Conservation (phyloP, 2,797 vertebrate species). For the Spinibarbus caldwelli region DNA sequence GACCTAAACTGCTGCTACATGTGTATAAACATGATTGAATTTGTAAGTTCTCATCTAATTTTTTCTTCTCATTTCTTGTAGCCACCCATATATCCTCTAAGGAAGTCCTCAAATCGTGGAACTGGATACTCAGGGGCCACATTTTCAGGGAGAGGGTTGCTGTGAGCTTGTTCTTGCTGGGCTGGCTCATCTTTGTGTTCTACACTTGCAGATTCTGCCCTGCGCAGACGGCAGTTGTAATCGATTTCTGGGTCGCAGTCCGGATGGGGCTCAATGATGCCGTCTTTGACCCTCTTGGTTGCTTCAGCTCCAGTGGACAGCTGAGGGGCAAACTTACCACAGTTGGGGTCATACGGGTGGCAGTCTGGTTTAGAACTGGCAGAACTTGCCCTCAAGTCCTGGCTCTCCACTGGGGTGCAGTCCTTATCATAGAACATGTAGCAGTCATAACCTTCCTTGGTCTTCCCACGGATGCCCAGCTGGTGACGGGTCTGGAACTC, state of each 20-base stretch:
- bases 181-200: constrained; percentile 57
- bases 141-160: constrained; percentile 48
- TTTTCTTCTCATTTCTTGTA: constrained; percentile 67
- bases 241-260: constrained; percentile 82
- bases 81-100: constrained; percentile 69
- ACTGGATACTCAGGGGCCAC: constrained; percentile 48
- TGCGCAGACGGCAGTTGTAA: constrained; percentile 80
- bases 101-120: constrained; percentile 75
- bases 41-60: background rate
- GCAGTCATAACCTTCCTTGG: constrained; percentile 82
- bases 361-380: constrained; percentile 66
- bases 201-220: constrained; percentile 55
- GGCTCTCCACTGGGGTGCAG: constrained; percentile 71
- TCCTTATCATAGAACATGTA: constrained; percentile 81
- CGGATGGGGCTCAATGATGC: constrained; percentile 75
- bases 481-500: constrained; percentile 76
- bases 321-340: constrained; percentile 67
- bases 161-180: constrained; percentile 52
- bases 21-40: constrained; percentile 44
- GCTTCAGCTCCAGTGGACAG: constrained; percentile 26
- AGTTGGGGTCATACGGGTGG: constrained; percentile 79
- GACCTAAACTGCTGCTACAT: background rate
- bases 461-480: constrained; percentile 77
- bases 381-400: constrained; percentile 47
- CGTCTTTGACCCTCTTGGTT: constrained; percentile 59